These are phyloP conservation scores for Cotesia typhae DNA, from an alignment of 1,140 invertebrate species.

Conservation along the genomic window DNA sequence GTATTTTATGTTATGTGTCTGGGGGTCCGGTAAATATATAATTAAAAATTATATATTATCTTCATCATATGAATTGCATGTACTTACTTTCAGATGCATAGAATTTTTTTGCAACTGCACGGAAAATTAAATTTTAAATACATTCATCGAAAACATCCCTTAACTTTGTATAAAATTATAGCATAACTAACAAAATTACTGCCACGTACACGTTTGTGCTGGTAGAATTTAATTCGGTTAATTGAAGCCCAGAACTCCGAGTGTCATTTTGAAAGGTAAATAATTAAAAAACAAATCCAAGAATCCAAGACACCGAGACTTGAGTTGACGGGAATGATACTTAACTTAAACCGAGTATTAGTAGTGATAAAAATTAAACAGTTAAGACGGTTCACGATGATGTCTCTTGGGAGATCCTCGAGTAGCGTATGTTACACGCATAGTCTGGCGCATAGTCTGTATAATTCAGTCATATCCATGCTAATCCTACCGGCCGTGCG, in stretches of 20 bases:
- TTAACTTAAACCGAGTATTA: conserved; percentile 21
- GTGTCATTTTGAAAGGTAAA: neutral
- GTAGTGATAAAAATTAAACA: conserved; percentile 23
- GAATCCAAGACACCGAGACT: neutral
- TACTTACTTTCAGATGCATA: conserved; percentile 33
- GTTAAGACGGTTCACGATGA: conserved; percentile 42
- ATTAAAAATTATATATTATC: conserved; percentile 16
- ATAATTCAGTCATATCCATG: conserved; percentile 63
- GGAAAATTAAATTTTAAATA: neutral
- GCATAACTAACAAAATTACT: too few relatives aligned
- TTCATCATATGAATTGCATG: conserved; percentile 22
- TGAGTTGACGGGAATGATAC: conserved; percentile 20
- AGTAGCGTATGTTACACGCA: conserved; percentile 57
- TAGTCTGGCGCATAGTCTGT: conserved; percentile 59
- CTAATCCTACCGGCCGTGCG: conserved; percentile 57
- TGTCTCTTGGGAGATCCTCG: conserved; percentile 47
- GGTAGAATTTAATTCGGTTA: too few relatives aligned
- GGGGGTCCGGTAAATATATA: conserved; percentile 5
- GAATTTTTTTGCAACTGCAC: conserved; percentile 23
- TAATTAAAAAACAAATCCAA: neutral
- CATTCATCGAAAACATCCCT: too few relatives aligned
- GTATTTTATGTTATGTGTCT: conserved; percentile 16
- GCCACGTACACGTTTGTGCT: too few relatives aligned
- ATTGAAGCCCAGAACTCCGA: neutral
- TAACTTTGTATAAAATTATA: too few relatives aligned